Percentiles rank a stretch among this genome's conserved stretches.
Conservation (phyloP, 2,797 vertebrate species). For the Menidia menidia region DNA sequence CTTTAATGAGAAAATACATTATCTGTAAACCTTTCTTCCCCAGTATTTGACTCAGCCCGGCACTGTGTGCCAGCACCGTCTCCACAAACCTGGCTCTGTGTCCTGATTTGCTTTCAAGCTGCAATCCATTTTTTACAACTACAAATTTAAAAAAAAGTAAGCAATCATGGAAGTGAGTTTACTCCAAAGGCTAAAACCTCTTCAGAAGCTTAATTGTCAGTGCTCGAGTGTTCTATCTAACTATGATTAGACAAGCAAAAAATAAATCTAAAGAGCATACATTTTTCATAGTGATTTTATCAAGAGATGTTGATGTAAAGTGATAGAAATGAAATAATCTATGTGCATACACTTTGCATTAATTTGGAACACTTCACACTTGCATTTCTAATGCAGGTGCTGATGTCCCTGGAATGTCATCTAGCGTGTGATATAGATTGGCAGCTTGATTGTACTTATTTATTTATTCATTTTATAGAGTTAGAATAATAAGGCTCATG, state of each 20-base stretch:
- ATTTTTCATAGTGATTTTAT: not conserved
- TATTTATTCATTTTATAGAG: too few species aligned
- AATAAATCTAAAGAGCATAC: not conserved
- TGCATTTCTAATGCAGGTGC: not conserved
- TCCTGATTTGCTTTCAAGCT: not conserved
- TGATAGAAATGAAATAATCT: not conserved
- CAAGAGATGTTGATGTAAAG: slow-evolving; percentile 11
- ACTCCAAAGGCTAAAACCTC: not conserved
- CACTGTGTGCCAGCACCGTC: not conserved
- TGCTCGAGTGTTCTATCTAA: not conserved
- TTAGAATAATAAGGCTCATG: too few species aligned
- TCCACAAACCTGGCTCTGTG: not conserved
- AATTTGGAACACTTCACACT: slow-evolving; percentile 11
- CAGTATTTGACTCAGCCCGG: not conserved
- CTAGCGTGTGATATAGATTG: not conserved
- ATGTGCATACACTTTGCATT: slow-evolving; percentile 1
- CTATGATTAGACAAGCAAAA: not conserved
- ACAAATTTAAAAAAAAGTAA: not conserved
- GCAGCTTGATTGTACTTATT: too few species aligned
- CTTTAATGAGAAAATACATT: not conserved
- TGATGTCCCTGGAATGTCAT: not conserved
- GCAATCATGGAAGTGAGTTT: not conserved
- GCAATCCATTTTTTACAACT: slow-evolving; percentile 2
- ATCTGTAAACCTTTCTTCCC: not conserved
- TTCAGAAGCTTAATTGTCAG: not conserved